These are phyloP conservation scores for Podarcis muralis DNA, from an alignment of 2,113 vertebrate species.

Conservation along the genomic window DNA sequence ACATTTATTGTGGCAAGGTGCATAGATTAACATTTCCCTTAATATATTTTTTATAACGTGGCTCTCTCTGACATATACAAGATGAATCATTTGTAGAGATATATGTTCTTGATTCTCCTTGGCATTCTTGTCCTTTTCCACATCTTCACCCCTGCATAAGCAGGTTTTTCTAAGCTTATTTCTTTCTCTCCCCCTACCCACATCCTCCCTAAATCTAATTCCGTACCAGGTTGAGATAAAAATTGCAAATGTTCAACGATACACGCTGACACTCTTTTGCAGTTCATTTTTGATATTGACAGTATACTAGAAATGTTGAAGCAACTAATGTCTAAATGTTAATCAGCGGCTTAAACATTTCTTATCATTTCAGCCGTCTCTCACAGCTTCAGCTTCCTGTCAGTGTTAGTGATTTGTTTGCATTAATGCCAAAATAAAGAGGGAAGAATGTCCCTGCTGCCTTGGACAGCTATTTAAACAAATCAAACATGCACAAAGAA, in stretches of 20 bases:
- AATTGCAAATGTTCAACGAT: neutral
- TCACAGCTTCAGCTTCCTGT: neutral
- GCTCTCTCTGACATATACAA: accelerated
- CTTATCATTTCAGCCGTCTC: neutral
- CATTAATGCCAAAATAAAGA: neutral
- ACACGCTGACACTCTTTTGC: neutral
- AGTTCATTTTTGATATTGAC: conserved; percentile 13
- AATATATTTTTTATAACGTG: neutral
- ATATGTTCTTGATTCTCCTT: neutral
- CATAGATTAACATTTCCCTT: neutral
- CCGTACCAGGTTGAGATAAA: neutral
- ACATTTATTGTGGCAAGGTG: neutral
- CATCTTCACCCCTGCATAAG: neutral
- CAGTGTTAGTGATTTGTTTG: neutral
- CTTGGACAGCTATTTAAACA: neutral
- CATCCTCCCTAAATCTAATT: neutral
- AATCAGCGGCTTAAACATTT: neutral
- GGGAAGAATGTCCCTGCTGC: neutral
- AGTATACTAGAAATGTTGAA: neutral
- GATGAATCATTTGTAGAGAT: neutral
- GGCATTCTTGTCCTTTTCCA: neutral
- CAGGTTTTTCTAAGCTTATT: neutral
- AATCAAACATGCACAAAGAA: neutral
- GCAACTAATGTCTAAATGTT: neutral
- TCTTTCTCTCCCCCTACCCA: neutral